Conservation (phyloP, 2,888 invertebrate genomes). For the Drepanosiphum platanoidis region DNA sequence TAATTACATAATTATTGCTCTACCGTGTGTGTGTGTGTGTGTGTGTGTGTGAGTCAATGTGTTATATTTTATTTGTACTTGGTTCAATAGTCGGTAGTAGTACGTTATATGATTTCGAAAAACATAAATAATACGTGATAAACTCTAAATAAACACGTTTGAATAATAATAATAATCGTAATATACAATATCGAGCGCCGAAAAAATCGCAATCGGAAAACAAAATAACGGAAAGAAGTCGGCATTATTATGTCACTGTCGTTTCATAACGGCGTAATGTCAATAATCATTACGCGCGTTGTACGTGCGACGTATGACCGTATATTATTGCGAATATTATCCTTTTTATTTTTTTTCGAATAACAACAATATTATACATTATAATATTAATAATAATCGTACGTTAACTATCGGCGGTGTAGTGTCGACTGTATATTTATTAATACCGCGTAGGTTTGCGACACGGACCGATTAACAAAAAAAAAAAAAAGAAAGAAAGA, state of each 20-base stretch:
- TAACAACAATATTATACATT: no score
- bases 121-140: conserved; percentile 4
- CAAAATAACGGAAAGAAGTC: neutral
- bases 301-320: neutral
- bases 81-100: neutral
- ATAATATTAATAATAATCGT: no score
- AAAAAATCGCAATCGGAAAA: conserved; percentile 20
- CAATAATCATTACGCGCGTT: neutral
- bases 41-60: neutral
- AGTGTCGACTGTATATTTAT: neutral
- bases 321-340: neutral
- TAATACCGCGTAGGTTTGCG: no score
- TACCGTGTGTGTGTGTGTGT: neutral
- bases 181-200: no score
- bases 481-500: neutral
- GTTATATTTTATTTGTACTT: neutral
- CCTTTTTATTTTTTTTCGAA: no score
- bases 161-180: no score
- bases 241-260: conserved; percentile 20
- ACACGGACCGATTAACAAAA: no score
- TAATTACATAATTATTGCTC: neutral
- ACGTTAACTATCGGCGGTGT: no score
- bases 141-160: neutral
- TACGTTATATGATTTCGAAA: neutral
- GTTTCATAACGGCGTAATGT: conserved; percentile 10